Base-by-base conservation (phyloP, 2,113 vertebrate genomes). In the Calyptomena viridis region DNA sequence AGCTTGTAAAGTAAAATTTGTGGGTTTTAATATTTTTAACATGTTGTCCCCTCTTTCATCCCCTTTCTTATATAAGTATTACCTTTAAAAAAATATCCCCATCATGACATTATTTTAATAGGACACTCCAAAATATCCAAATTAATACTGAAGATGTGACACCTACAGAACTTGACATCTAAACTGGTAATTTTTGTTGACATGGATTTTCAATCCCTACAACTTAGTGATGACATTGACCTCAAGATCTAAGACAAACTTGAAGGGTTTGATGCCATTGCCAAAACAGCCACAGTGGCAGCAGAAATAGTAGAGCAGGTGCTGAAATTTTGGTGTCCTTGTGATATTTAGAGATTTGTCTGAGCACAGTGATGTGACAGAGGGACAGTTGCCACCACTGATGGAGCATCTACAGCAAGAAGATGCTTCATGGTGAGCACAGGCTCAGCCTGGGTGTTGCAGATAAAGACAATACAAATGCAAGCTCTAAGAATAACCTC, bases 391-490 rank as follows among this genome's bases (percentile, higher is more conserved):
- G 89, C 23, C 66, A 84, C 11, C 58, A 11, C 1, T 69, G 79
- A 28, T 0, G 53, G 46, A 76, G 58, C 71, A 66, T 23, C 88
- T 27, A 2, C 22, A 68, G 28, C 17, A 44, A 42, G 69, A 37
- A 53, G 40, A 52, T 10, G 67, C 73, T 37, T 67, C 11, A 37
- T 1, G 6, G 40, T 1, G 4, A 58, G 66, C 62, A 73, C 0
- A 14, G 71, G 62, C 78, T 49, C 66, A 79, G 75, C 40, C 58
- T 91, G 74, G 6, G 0, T 37, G 42, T 7, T 44, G 4, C 69
- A 90, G 84, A 95, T 76, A 94, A 88, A 90, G 94, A 79, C 75
- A 91, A 90, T 56, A 90, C 31, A 79, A 94, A 90, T 68, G 74
- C 66, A 85, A 79, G 71, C 69, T 87, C 92, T 50, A 88, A 89